Base-by-base conservation (phyloP, 2,113 vertebrate species). In the Dromiciops gliroides region DNA sequence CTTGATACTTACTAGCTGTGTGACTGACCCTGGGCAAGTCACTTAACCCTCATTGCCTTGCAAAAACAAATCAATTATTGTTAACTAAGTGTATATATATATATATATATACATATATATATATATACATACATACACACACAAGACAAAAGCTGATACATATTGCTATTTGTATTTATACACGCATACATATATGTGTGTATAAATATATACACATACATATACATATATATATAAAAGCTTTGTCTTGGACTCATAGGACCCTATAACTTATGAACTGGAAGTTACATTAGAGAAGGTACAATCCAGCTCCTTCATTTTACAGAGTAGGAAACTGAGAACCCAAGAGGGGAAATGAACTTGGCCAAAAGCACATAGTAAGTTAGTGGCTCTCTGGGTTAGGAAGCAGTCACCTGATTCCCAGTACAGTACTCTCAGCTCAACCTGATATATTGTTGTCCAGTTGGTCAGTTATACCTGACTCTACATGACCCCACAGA, bases 201-300 rank as follows among this genome's bases (percentile, higher is more conserved):
- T 28, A 28, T 56, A 10, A 28, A 28, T 60, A 9, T 28, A 3
- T 56, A 10, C 19, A 52, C 23, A 52, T 22, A 23, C 22, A 23
- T 23, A 3, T 23, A 53, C 6, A 8, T 28, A 9, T 31, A 10
- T 31, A 3, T 31, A 0, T 56, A 3, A 19, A 0, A 19, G 37
- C 37, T n/a, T 75, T 75, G 37, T 75, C 60, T 19, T 16, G 14
- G 60, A n/a, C 14, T n/a, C 60, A 16, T 19, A n/a, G 37, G 4
- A 75, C 37, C 37, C 37, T n/a, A 75, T 12, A 75, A 75, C 31
- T 75, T 37, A n/a, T 75, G 14, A 67, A n/a, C 14, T 75, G 37
- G 37, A 37, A 75, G 12, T 75, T 75, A 75, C 14, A 75, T 67
- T 67, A 67, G 37, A 67, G 11, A 67, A 67, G 31, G 14, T 67